Evolutionary conservation across 2,113 vertebrate species (phyloP).

Genomic region (Antidorcas marsupialis): DNA sequence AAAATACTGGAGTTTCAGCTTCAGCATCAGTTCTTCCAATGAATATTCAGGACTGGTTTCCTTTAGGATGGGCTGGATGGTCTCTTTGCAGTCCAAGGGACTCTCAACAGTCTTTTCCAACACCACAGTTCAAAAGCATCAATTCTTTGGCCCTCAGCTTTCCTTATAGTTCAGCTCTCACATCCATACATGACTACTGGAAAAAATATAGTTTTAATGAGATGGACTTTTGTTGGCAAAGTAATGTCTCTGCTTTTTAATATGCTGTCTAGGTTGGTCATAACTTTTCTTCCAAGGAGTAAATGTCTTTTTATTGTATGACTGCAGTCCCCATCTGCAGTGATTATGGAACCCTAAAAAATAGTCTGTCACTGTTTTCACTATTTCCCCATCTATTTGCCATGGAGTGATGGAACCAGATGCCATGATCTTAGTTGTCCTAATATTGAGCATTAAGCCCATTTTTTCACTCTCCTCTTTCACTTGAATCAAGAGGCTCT

Average conservation of each 20-base stretch:
- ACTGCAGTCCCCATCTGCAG: not conserved
- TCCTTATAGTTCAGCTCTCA: not conserved
- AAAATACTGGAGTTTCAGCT: not conserved
- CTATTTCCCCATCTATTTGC: not conserved
- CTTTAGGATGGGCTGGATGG: not conserved
- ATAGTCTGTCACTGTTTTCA: not conserved
- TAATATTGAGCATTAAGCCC: not conserved
- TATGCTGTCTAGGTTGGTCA: not conserved
- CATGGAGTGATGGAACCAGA: not conserved
- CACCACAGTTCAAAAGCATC: not conserved
- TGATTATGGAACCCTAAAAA: not conserved
- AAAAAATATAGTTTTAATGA: not conserved
- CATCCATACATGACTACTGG: not conserved
- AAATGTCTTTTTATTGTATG: not conserved
- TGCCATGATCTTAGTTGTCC: not conserved
- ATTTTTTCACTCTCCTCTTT: not conserved
- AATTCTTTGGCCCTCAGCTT: not conserved
- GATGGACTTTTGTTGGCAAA: not conserved
- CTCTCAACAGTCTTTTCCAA: not conserved
- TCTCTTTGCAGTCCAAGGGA: not conserved
- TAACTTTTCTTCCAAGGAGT: not conserved
- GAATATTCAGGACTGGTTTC: not conserved
- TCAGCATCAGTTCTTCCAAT: not conserved
- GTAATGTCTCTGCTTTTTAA: not conserved
- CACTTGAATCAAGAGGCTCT: not conserved